Percentiles rank a stretch among this genome's conserved stretches.
Evolutionary conservation across 2,888 invertebrate species (phyloP).

Genomic region (Sussaba pulchella): DNA sequence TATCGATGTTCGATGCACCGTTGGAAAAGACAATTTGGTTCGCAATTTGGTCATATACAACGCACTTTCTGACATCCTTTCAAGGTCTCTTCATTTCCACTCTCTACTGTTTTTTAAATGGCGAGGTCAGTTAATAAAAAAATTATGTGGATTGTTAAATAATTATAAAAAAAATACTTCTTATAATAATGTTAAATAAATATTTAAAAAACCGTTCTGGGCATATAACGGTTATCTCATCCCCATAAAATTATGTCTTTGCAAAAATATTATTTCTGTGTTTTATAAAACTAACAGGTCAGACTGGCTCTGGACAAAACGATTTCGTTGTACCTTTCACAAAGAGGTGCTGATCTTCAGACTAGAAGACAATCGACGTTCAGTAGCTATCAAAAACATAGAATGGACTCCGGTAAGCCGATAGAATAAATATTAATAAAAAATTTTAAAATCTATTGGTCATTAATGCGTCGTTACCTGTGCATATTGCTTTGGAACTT

Average conservation of each 20-base stretch:
- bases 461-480: too few relatives aligned
- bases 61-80: conserved; percentile 93
- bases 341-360: conserved; percentile 76
- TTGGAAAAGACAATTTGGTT: conserved; percentile 89
- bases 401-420: conserved; percentile 77
- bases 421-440: background rate
- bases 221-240: too few relatives aligned
- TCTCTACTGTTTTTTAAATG: conserved; percentile 93
- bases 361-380: conserved; percentile 78
- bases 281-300: conserved; percentile 71
- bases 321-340: conserved; percentile 78
- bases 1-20: conserved; percentile 90
- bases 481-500: too few relatives aligned
- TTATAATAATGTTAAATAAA: too few relatives aligned
- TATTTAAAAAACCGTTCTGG: too few relatives aligned
- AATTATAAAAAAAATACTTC: background rate
- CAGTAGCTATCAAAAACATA: conserved; percentile 78
- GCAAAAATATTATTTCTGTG: too few relatives aligned
- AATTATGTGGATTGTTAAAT: too few relatives aligned
- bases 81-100: conserved; percentile 93
- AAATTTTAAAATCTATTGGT: too few relatives aligned
- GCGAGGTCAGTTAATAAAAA: conserved; percentile 93
- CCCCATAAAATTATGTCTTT: too few relatives aligned
- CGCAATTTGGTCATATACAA: conserved; percentile 91
- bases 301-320: conserved; percentile 79